phyloP scores from a whole-genome alignment of 2,113 vertebrate species.

The Atherinomorus stipes region DNA sequence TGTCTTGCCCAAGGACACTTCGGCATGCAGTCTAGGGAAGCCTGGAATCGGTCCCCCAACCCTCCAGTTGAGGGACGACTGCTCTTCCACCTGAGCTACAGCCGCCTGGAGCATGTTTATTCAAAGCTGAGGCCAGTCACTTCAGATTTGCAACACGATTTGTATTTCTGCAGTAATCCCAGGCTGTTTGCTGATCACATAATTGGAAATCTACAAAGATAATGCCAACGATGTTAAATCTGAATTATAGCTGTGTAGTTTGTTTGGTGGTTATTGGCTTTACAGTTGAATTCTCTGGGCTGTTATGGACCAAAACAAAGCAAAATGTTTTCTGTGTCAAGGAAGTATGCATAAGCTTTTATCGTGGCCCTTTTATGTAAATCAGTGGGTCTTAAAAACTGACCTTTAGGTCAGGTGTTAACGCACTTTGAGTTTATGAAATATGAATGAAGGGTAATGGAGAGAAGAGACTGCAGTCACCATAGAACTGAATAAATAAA shows the following conservation, averaged over 20 bases:
- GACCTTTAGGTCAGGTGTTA: slow-evolving; percentile 30
- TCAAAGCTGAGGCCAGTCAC: slow-evolving; percentile 21
- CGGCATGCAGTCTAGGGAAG: too few relatives aligned
- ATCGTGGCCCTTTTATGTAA: slow-evolving; percentile 31
- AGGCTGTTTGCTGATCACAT: slow-evolving; percentile 41
- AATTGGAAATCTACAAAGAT: slow-evolving; percentile 42
- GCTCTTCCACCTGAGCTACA: too few relatives aligned
- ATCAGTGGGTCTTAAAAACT: slow-evolving; percentile 30
- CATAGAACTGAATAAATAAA: slow-evolving; percentile 3
- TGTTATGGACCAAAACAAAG: slow-evolving; percentile 40
- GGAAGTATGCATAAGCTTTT: slow-evolving; percentile 39
- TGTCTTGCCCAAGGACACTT: too few relatives aligned
- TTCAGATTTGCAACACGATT: slow-evolving; percentile 24
- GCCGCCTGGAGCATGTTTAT: neutral
- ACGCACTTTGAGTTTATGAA: slow-evolving; percentile 27
- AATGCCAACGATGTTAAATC: slow-evolving; percentile 34
- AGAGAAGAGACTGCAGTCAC: slow-evolving; percentile 24
- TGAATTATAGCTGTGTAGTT: slow-evolving; percentile 29
- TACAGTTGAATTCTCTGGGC: slow-evolving; percentile 30
- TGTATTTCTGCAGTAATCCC: slow-evolving; percentile 34
- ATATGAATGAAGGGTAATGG: slow-evolving; percentile 5
- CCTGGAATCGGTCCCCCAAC: too few relatives aligned
- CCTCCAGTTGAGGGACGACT: too few relatives aligned
- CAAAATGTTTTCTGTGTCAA: slow-evolving; percentile 39
- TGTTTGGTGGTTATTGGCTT: slow-evolving; percentile 50